Base-by-base conservation (phyloP, 2,888 invertebrate genomes). In the Caenorhabditis wallacei region DNA sequence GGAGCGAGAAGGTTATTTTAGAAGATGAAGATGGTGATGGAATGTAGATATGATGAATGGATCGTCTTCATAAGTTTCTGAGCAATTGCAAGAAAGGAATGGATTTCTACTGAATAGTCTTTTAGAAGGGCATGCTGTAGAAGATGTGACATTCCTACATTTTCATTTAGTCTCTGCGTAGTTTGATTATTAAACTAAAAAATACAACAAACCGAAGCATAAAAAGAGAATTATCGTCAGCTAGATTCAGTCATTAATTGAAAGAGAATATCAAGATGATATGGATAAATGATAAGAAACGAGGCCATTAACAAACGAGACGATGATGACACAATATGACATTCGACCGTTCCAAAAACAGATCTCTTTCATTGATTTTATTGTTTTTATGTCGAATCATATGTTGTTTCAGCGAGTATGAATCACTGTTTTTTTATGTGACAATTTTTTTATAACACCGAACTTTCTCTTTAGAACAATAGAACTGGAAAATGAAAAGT, bases 201-300 rank as follows among this genome's bases (percentile, higher is more conserved):
- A 48, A 48, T 7, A 18, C 18, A 18, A 18, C n/a, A n/a, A 5
- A 48, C 2, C 3, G 18, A 48, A 48, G 46, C 46, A 18, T n/a
- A 48, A 18, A 48, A 40, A 48, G 2, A 43, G 11, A 13, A 43
- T 46, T 2, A 20, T n/a, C n/a, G 22, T 35, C 37, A 53, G 53
- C 66, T 66, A 53, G 51, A 53, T 66, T 53, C 53, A 53, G 66
- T 53, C 66, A 53, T 53, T 37, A 53, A 20, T 64, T 13, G 64
- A 20, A 56, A 2, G 64, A 46, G 30, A 51, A 48, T 48, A 66
- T 51, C 46, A 51, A 26, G 53, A 66, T 53, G 66, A 66, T 24
- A 66, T 66, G 66, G 66, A 53, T 30, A 30, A 18, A 13, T 66
- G 66, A 66, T 66, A 66, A 53, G 66, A 66, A 66, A 66, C 51